Conservation (phyloP, 2,797 vertebrate species). For the Enteromius radiatus region DNA sequence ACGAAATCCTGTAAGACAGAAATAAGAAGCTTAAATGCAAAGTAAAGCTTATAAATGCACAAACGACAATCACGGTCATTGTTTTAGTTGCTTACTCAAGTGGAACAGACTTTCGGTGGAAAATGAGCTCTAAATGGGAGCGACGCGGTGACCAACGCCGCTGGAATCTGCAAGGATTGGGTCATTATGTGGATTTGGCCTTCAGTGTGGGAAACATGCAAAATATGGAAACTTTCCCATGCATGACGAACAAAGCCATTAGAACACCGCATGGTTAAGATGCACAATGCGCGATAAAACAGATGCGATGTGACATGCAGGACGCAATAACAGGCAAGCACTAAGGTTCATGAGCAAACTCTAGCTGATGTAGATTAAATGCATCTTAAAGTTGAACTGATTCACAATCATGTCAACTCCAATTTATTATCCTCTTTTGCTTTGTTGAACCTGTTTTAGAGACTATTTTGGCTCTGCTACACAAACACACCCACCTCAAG, state of each 20-base stretch:
- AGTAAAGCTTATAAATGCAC: conserved; percentile 27
- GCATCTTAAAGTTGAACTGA: not conserved
- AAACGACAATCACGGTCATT: conserved; percentile 59
- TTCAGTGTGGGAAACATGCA: conserved; percentile 2
- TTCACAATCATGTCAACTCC: not conserved
- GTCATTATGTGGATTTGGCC: conserved; percentile 23
- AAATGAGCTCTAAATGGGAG: not conserved
- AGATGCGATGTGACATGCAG: too few relatives aligned
- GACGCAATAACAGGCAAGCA: not conserved
- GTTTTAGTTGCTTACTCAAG: conserved; percentile 56
- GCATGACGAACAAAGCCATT: not conserved
- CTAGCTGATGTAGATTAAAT: not conserved
- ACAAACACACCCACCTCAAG: conserved; percentile 10
- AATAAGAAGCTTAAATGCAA: conserved; percentile 33
- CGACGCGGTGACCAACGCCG: not conserved
- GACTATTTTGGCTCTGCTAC: not conserved
- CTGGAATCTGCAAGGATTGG: not conserved
- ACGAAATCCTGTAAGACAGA: conserved; percentile 41
- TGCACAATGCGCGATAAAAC: not conserved
- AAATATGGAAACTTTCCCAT: conserved; percentile 10
- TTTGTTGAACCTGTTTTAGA: not conserved
- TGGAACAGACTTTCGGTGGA: not conserved
- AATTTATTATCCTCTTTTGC: not conserved
- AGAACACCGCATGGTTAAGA: not conserved
- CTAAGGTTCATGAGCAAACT: not conserved